These are phyloP conservation scores for Pseudotriccus pelzelni DNA, from an alignment of 2,797 vertebrate genomes.

Conservation along the genomic window DNA sequence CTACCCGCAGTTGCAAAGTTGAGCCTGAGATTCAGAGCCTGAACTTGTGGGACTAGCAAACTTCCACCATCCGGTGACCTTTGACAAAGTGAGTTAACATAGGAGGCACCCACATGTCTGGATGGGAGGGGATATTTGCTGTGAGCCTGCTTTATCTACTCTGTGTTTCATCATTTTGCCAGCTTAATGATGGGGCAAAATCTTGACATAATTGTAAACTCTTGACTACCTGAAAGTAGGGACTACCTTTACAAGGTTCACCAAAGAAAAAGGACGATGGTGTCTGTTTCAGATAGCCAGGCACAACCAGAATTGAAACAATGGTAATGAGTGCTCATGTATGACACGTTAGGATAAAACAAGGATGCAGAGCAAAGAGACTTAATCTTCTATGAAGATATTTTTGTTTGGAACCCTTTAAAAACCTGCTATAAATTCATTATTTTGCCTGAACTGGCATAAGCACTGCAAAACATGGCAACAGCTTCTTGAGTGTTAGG, in stretches of 20 bases:
- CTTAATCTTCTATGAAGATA: not conserved
- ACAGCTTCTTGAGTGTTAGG: not conserved
- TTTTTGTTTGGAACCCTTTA: not conserved
- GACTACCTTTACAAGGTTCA: not conserved
- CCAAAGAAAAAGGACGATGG: not conserved
- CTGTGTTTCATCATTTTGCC: not conserved
- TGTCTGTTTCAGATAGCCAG: not conserved
- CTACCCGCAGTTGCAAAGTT: not conserved
- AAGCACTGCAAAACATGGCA: not conserved
- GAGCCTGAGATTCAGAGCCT: not conserved
- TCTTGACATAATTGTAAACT: not conserved
- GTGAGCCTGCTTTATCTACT: accelerated
- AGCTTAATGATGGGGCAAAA: not conserved
- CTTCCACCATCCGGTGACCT: not conserved
- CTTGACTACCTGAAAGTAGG: not conserved
- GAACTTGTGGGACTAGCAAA: not conserved
- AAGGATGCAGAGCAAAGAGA: not conserved
- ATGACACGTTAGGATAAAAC: not conserved
- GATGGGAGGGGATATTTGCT: not conserved
- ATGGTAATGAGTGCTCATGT: not conserved
- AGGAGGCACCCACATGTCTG: not conserved
- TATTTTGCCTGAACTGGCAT: not conserved
- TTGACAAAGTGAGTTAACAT: not conserved
- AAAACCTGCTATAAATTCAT: not conserved
- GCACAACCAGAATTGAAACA: not conserved